Evolutionary conservation across 2,888 invertebrate genomes (phyloP), one percentile per base, ranked within the genome.

Genomic region (Drosophila leonis): DNA sequence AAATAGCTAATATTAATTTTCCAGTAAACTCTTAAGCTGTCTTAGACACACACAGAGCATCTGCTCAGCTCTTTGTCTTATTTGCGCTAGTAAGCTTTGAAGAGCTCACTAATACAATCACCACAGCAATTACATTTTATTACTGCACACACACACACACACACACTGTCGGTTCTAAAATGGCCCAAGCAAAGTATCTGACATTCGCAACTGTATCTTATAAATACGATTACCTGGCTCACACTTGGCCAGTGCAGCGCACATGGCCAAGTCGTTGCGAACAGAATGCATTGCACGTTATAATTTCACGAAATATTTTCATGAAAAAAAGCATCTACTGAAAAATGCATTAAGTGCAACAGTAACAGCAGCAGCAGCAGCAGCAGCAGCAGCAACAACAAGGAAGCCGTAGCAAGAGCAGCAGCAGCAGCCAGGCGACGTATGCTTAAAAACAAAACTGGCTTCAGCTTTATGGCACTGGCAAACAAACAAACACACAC

Each of bases 261-360:
- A 80, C 71, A 70, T 67, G 51, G 61, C 24, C 61, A 55, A 77
- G 69, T 67, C 73, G 77, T 65, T 72, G 73, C 66, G 66, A 80
- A 33, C 74, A 65, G 69, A 76, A 78, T 67, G 64, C 65, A 72
- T 67, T 81, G 82, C 81, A 84, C 78, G 87, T 89, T 89, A 85
- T 85, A 85, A 85, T 85, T 85, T 85, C 73, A 89, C 84, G 76
- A 84, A 89, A 84, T 89, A 84, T 84, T 84, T 89, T 87, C 82
- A 89, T 77, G 78, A 75, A 88, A 83, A 83, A 49, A 49, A 49
- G 82, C 75, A 89, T 83, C 88, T 84, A 86, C 84, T 90, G 87
- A 90, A 90, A 91, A 91, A 90, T 91, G 91, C 89, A 91, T 91
- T 90, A 90, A 90, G 87, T 90, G 90, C 90, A 88, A 80, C 87